Percentiles rank a stretch among this genome's conserved stretches.
Conservation (phyloP, 92 coral and sea anemone genomes). For the Epizoanthus rinbou region DNA sequence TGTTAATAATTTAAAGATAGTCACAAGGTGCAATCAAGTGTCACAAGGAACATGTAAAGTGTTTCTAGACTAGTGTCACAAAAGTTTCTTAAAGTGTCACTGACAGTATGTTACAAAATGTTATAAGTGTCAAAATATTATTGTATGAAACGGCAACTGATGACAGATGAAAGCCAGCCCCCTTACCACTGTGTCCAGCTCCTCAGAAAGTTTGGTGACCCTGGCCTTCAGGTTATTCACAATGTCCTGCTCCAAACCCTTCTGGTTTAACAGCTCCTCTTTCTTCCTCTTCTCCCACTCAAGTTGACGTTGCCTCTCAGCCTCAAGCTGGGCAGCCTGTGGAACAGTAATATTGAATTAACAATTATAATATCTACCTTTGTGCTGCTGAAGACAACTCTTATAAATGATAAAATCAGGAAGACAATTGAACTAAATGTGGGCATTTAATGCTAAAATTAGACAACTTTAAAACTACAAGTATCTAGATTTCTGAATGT, state of each 20-base stretch:
- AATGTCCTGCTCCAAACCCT: constrained; percentile 93
- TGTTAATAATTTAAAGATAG: too few relatives aligned
- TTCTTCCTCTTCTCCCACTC: constrained; percentile 98
- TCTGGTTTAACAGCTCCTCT: constrained; percentile 92
- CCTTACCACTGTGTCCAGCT: constrained; percentile 84
- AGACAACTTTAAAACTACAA: too few relatives aligned
- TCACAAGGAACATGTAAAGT: neutral
- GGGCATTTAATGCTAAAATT: too few relatives aligned
- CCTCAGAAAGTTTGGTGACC: constrained; percentile 84
- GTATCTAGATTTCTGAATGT: too few relatives aligned
- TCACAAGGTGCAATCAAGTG: too few relatives aligned
- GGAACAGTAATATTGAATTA: neutral
- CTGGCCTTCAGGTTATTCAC: constrained; percentile 91
- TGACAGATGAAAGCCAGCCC: neutral
- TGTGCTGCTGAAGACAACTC: too few relatives aligned
- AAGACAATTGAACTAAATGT: too few relatives aligned
- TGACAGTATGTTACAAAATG: neutral
- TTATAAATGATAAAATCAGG: too few relatives aligned
- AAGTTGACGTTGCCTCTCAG: constrained; percentile 91
- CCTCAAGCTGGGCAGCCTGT: constrained; percentile 91
- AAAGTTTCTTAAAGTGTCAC: neutral
- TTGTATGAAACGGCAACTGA: neutral
- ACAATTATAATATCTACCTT: too few relatives aligned
- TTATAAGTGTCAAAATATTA: neutral
- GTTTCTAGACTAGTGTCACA: neutral